phyloP scores from a whole-genome alignment of 2,113 vertebrate species.

The Macaca nemestrina region DNA sequence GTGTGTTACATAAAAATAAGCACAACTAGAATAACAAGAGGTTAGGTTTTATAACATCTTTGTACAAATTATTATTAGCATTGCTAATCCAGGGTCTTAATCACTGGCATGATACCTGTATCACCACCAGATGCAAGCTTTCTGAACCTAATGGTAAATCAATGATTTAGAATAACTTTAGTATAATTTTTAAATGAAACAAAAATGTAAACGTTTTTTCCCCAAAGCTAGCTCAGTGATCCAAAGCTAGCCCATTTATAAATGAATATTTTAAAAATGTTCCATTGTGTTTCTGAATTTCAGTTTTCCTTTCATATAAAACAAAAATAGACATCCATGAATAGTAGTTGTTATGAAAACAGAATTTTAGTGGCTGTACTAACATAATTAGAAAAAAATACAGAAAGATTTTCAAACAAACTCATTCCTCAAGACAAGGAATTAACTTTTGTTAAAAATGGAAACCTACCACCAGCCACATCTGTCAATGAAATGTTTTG shows the following conservation, averaged over 20 bases:
- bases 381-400: slow-evolving; percentile 72
- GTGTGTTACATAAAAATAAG: slow-evolving; percentile 72
- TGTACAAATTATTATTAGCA: slow-evolving; percentile 79
- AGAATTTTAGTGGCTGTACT: slow-evolving; percentile 68
- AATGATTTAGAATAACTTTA: slow-evolving; percentile 73
- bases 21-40: slow-evolving; percentile 64
- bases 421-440: slow-evolving; percentile 56
- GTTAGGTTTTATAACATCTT: slow-evolving; percentile 76
- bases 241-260: slow-evolving; percentile 70
- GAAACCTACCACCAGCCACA: slow-evolving; percentile 55
- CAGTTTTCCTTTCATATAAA: slow-evolving; percentile 74
- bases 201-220: slow-evolving; percentile 59
- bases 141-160: slow-evolving; percentile 74
- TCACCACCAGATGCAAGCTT: slow-evolving; percentile 71
- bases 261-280: slow-evolving; percentile 71
- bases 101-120: slow-evolving; percentile 73
- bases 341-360: slow-evolving; percentile 81
- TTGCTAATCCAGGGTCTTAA: slow-evolving; percentile 72
- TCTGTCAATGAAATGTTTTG: slow-evolving; percentile 64
- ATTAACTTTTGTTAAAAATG: slow-evolving; percentile 73
- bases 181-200: slow-evolving; percentile 68
- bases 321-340: slow-evolving; percentile 76
- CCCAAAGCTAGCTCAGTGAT: slow-evolving; percentile 62
- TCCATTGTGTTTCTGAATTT: slow-evolving; percentile 72
- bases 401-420: slow-evolving; percentile 63